Evolutionary conservation across 1,140 invertebrate genomes (phyloP).

Genomic region (Drosophila rufa): DNA sequence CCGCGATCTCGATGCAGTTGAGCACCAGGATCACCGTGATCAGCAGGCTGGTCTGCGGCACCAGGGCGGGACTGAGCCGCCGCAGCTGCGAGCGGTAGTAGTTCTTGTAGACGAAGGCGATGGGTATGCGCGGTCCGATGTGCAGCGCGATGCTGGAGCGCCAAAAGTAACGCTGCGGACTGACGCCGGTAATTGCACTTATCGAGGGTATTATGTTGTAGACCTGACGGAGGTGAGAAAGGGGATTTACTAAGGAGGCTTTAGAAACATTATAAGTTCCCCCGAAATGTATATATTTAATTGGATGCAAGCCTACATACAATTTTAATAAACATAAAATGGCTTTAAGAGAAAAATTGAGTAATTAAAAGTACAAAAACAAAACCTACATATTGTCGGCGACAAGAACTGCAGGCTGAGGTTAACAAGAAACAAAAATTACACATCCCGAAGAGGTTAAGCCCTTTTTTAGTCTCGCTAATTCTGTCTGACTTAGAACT

Average conservation of each 20-base stretch:
- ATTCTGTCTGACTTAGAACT: too few relatives aligned
- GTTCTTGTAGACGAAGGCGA: constrained; percentile 93
- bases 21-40: constrained; percentile 92
- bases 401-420: too few relatives aligned
- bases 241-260: neutral
- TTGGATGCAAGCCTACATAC: too few relatives aligned
- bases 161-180: constrained; percentile 96
- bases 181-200: constrained; percentile 95
- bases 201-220: constrained; percentile 96
- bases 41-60: constrained; percentile 87
- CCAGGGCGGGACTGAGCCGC: constrained; percentile 87
- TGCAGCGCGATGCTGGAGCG: constrained; percentile 95
- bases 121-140: constrained; percentile 93
- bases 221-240: constrained; percentile 87
- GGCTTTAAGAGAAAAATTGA: too few relatives aligned
- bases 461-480: too few relatives aligned
- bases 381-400: too few relatives aligned
- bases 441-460: too few relatives aligned
- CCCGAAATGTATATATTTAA: too few relatives aligned
- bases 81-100: constrained; percentile 91
- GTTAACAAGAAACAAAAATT: too few relatives aligned
- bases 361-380: too few relatives aligned
- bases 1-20: constrained; percentile 93
- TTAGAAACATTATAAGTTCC: too few relatives aligned
- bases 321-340: too few relatives aligned